These are phyloP conservation scores for Actias luna DNA, from an alignment of 2,888 invertebrate species.

Conservation along the genomic window DNA sequence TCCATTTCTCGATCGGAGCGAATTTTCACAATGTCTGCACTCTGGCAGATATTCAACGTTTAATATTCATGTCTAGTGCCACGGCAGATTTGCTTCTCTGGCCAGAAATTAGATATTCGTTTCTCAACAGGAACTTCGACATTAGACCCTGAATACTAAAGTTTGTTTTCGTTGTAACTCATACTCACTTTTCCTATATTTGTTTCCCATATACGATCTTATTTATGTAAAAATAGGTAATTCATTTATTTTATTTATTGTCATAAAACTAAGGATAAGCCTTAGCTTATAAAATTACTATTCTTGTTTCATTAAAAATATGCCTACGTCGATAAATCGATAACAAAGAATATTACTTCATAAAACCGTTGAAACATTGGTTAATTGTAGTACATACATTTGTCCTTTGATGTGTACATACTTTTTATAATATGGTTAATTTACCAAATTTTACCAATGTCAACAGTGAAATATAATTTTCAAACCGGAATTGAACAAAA, in stretches of 20 bases:
- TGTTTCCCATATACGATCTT: neutral
- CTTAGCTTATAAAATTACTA: neutral
- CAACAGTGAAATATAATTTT: no score
- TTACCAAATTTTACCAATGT: no score
- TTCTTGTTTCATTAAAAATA: neutral
- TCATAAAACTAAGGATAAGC: neutral
- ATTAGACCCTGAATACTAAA: slow-evolving; percentile 42
- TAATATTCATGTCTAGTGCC: slow-evolving; percentile 66
- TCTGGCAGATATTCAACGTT: slow-evolving; percentile 61
- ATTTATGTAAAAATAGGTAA: neutral
- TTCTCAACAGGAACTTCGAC: slow-evolving; percentile 49
- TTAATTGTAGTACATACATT: no score
- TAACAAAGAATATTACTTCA: no score
- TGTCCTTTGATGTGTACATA: no score
- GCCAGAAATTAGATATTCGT: slow-evolving; percentile 64
- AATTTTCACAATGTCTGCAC: slow-evolving; percentile 68
- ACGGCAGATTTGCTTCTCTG: slow-evolving; percentile 58
- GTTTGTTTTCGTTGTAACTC: slow-evolving; percentile 28
- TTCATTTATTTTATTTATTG: neutral
- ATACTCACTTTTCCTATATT: slow-evolving; percentile 29
- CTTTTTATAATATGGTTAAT: no score
- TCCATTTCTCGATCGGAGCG: slow-evolving; percentile 63
- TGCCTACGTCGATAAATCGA: neutral
- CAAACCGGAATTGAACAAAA: no score
- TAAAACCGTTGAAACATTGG: no score